phyloP scores from a whole-genome alignment of 2,797 vertebrate genomes.

The Menidia menidia region DNA sequence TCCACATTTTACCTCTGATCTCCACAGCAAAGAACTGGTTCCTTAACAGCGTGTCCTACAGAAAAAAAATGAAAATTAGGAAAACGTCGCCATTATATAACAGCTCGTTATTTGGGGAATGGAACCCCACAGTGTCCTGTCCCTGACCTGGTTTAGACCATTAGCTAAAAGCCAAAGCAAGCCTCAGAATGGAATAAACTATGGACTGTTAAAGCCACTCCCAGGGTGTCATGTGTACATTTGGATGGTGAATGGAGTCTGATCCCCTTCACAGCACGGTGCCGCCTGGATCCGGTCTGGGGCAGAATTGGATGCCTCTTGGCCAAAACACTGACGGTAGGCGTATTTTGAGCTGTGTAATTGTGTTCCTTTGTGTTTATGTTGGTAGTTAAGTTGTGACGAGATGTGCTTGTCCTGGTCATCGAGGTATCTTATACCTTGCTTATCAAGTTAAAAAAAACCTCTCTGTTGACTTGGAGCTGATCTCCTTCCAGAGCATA shows the following conservation, averaged over 20 bases:
- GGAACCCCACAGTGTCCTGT: conserved; percentile 50
- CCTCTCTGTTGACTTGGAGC: conserved; percentile 34
- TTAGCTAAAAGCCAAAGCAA: conserved; percentile 54
- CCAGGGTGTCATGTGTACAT: conserved; percentile 62
- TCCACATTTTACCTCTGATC: conserved; percentile 22
- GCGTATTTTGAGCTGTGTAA: conserved; percentile 18
- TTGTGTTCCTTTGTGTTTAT: conserved; percentile 18
- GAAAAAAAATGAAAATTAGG: neutral
- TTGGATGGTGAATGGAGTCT: conserved; percentile 56
- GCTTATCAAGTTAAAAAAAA: conserved; percentile 13
- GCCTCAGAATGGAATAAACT: conserved; percentile 53
- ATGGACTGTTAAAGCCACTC: conserved; percentile 49
- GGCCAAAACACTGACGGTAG: conserved; percentile 12
- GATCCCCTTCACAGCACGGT: conserved; percentile 56
- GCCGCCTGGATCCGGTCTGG: conserved; percentile 31
- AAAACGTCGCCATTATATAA: conserved; percentile 21
- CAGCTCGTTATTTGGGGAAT: conserved; percentile 38
- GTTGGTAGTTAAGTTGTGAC: conserved; percentile 24
- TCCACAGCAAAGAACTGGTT: conserved; percentile 20
- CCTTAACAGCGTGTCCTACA: conserved; percentile 18
- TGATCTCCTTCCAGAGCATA: conserved; percentile 28
- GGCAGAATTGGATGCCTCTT: conserved; percentile 40
- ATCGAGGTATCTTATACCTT: conserved; percentile 11
- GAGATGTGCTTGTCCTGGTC: conserved; percentile 13
- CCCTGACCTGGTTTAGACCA: conserved; percentile 45